A percentile compares a stretch with the other conserved stretches of the same genome.
Conservation (phyloP, 2,797 vertebrate species). For the Chloroceryle amazona region DNA sequence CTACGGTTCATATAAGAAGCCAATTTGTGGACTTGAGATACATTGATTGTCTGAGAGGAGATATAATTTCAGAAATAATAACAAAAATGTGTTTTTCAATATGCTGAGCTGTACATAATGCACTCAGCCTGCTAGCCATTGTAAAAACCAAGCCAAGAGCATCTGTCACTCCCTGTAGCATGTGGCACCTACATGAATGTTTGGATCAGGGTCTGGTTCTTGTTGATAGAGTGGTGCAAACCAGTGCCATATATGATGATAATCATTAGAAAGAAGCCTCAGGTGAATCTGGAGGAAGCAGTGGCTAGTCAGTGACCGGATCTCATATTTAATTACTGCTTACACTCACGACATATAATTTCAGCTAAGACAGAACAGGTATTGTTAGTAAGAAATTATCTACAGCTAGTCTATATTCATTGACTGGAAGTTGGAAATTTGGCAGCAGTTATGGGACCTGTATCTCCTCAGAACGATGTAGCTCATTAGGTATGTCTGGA, state of each 20-base stretch:
- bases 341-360: background rate
- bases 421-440: background rate
- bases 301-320: background rate
- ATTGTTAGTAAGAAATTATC: background rate
- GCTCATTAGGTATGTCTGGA: background rate
- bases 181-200: fast-evolving
- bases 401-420: background rate
- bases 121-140: background rate
- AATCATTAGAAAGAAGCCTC: background rate
- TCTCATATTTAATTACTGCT: background rate
- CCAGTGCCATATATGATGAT: background rate
- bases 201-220: background rate
- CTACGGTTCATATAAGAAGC: background rate
- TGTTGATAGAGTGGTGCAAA: background rate
- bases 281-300: conserved; percentile 3
- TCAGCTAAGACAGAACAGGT: background rate
- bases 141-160: background rate
- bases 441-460: background rate
- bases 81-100: background rate
- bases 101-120: background rate
- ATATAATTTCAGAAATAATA: background rate
- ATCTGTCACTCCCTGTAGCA: background rate
- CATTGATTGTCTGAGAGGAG: background rate
- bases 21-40: conserved; percentile 6
- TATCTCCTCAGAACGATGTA: background rate